Base-by-base conservation (phyloP, 2,797 vertebrate genomes). In the Pristis pectinata region DNA sequence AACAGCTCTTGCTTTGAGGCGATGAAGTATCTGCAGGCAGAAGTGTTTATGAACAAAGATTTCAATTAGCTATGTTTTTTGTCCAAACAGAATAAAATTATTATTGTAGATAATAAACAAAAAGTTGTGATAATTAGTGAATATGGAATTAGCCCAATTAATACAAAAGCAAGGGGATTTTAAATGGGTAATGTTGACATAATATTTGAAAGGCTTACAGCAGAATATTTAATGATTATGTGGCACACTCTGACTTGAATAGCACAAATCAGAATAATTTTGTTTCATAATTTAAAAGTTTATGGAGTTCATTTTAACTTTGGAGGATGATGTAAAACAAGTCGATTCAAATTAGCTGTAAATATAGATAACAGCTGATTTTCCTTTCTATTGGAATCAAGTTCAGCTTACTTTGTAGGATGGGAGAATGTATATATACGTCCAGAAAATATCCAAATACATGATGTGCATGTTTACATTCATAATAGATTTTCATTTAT, bases 1-100 rank as follows among this genome's bases (percentile, higher is more conserved):
- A 91, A 98, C 94, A 9, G 98, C 98, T 95, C 97, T 97, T 0
- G 98, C 98, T 56, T 98, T 97, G 49, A 98, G 97, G 94, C 98
- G 98, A 96, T 98, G 98, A 94, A 99, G 97, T 95, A 98, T 97
- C 98, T 98, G 96, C 6, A 96, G 24, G 95, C 67, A 17, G 17
- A 92, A 67, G 61, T 49, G 72, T 27, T 74, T 82, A 24, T 15
- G 22, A 49, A 82, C 59, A 2, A 27, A 13, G 22, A 56, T 37
- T 30, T 67, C 2, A 9, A 19, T 67, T 67, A 67, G 37, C 74
- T 19, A 82, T 17, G 77, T 64, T 22, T 82, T 56, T 89, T 19
- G 8, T 91, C 59, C 19, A n/a, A 22, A 34, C 87, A 91, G 9
- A 27, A 67, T 92, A 24, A 67, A 91, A n/a, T 61, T 30, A n/a